A percentile compares a stretch with the other conserved stretches of the same genome.
Conservation (phyloP, 2,888 invertebrate species). For the Hirtodrosophila confusa region DNA sequence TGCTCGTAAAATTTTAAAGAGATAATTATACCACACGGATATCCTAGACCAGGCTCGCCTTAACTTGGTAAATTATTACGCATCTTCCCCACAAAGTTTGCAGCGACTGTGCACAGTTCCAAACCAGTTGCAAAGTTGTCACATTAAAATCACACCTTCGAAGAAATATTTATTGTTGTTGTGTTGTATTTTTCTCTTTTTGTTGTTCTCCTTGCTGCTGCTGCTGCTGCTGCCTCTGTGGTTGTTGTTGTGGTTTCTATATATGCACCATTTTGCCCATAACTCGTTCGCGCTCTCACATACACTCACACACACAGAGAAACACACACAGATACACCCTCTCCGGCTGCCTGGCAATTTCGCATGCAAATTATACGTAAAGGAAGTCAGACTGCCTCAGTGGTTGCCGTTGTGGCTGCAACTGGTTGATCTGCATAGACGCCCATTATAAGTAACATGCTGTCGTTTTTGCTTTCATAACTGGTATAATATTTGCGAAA, state of each 20-base stretch:
- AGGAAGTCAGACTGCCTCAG: conserved; percentile 56
- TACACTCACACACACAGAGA: conserved; percentile 34
- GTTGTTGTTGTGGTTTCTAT: conserved; percentile 15
- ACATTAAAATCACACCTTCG: conserved; percentile 79
- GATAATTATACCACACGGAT: conserved; percentile 53
- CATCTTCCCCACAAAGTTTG: conserved; percentile 29
- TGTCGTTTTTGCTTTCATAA: conserved; percentile 51
- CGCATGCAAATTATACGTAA: conserved; percentile 70
- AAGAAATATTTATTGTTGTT: conserved; percentile 69
- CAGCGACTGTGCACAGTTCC: conserved; percentile 20
- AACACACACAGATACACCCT: conserved; percentile 49
- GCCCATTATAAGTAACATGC: conserved; percentile 60
- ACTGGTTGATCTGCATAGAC: conserved; percentile 61
- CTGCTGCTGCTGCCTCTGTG: conserved; percentile 45
- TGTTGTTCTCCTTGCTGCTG: conserved; percentile 10
- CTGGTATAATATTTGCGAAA: conserved; percentile 43
- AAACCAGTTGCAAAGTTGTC: conserved; percentile 79
- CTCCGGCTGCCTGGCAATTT: conserved; percentile 55
- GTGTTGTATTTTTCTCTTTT: conserved; percentile 11
- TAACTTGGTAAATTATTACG: conserved; percentile 47
- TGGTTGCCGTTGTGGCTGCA: conserved; percentile 31
- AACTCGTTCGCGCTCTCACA: conserved; percentile 69
- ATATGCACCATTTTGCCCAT: conserved; percentile 67
- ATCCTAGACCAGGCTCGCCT: conserved; percentile 39
- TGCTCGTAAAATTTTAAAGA: conserved; percentile 46